A percentile compares a stretch with the other conserved stretches of the same genome.
Conservation (phyloP, 1,140 invertebrate genomes). For the Amphibalanus amphitrite region DNA sequence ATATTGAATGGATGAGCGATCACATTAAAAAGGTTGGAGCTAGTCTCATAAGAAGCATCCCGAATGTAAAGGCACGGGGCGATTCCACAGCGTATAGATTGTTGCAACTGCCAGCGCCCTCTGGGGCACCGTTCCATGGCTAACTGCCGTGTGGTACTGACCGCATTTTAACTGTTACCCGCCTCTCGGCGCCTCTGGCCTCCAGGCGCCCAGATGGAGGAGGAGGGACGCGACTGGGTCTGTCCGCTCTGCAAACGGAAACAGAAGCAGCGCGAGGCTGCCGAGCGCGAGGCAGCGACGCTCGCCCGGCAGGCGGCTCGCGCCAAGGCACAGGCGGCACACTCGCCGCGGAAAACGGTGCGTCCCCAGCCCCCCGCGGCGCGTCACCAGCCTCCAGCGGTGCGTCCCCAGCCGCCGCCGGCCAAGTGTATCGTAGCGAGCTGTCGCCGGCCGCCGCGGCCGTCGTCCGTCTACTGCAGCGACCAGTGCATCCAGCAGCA, state of each 20-base stretch:
- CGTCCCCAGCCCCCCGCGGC: neutral
- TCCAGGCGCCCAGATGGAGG: conserved; percentile 64
- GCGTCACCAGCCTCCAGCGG: neutral
- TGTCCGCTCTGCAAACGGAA: conserved; percentile 54
- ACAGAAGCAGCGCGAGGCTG: conserved; percentile 3
- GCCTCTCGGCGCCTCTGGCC: neutral
- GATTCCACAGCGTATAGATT: conserved; percentile 4
- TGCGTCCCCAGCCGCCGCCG: neutral
- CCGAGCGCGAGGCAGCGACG: conserved; percentile 5
- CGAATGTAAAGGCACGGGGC: no score
- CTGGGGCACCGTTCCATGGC: no score
- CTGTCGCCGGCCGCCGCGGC: conserved; percentile 36
- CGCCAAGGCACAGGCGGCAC: neutral
- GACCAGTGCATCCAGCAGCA: conserved; percentile 69
- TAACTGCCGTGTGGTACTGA: no score
- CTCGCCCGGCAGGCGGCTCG: conserved; percentile 1
- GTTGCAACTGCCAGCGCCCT: no score
- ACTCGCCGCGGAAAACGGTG: conserved; percentile 1
- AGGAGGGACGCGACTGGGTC: conserved; percentile 70
- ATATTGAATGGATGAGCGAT: no score
- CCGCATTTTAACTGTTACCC: conserved; percentile 6
- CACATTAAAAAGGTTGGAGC: no score
- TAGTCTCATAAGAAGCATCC: no score
- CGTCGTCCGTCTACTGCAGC: conserved; percentile 62
- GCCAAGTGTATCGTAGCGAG: conserved; percentile 8